Evolutionary conservation across 2,797 vertebrate genomes (phyloP).

Genomic region (Siniperca scherzeri): DNA sequence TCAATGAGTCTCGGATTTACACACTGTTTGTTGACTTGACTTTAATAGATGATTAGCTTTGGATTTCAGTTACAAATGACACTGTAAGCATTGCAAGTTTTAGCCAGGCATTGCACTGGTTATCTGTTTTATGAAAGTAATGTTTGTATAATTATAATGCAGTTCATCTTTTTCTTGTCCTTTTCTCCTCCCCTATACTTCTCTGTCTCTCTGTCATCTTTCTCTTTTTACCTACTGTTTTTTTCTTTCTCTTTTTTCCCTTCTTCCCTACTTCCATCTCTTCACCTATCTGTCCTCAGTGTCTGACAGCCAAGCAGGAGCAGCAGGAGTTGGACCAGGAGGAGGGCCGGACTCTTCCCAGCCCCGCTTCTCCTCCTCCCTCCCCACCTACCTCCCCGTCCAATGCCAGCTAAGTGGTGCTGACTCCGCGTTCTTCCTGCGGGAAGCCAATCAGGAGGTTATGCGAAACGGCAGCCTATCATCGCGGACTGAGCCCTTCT

Average conservation of each 20-base stretch:
- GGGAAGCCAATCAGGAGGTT: constrained; percentile 94
- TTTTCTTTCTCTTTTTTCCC: not conserved
- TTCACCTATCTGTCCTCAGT: constrained; percentile 73
- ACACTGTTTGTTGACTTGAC: constrained; percentile 19
- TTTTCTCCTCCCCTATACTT: not conserved
- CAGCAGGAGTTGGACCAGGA: constrained; percentile 70
- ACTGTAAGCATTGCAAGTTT: constrained; percentile 1
- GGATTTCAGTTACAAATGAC: constrained; percentile 24
- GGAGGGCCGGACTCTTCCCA: constrained; percentile 72
- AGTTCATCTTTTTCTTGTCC: not conserved
- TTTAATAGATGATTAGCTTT: constrained; percentile 31
- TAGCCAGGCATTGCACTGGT: not conserved
- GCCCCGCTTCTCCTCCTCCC: constrained; percentile 89
- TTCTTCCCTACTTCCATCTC: constrained; percentile 19
- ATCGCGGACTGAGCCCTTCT: constrained; percentile 90
- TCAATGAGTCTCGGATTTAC: constrained; percentile 31
- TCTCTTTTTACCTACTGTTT: not conserved
- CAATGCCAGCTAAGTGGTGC: constrained; percentile 87
- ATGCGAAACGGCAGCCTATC: constrained; percentile 94
- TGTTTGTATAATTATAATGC: constrained; percentile 11
- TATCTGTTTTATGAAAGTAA: not conserved
- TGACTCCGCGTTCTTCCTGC: constrained; percentile 92
- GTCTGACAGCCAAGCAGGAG: constrained; percentile 75
- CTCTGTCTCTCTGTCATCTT: constrained; percentile 3
- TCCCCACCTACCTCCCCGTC: constrained; percentile 91